Evolutionary conservation across 2,888 invertebrate species (phyloP).

Genomic region (Chrysodeixis includens): DNA sequence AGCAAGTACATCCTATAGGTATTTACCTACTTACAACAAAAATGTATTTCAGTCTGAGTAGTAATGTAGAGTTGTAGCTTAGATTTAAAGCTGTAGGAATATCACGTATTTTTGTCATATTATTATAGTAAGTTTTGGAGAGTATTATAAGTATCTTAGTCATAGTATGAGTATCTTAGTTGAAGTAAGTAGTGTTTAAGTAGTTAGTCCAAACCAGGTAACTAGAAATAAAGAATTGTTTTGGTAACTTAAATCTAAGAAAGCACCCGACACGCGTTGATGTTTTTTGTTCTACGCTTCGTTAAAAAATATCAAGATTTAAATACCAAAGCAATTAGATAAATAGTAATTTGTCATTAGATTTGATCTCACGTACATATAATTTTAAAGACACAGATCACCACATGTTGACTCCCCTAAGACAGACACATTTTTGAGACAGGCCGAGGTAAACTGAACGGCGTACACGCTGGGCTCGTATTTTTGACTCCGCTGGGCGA

Average conservation of each 20-base stretch:
- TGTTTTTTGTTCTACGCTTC: too few relatives aligned
- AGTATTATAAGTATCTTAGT: constrained; percentile 9
- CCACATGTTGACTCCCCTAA: constrained; percentile 49
- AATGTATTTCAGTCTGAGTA: constrained; percentile 18
- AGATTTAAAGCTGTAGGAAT: too few relatives aligned
- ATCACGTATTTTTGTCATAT: too few relatives aligned
- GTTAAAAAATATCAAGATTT: neutral
- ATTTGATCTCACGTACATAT: constrained; percentile 17
- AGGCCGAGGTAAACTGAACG: constrained; percentile 85
- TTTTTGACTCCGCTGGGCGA: constrained; percentile 83
- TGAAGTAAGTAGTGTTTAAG: constrained; percentile 16
- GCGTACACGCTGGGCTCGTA: constrained; percentile 84
- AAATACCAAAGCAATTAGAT: neutral
- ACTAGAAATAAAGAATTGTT: neutral
- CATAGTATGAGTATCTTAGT: constrained; percentile 5
- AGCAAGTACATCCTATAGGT: constrained; percentile 36
- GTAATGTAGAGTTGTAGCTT: constrained; percentile 20
- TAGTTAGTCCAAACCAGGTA: constrained; percentile 10
- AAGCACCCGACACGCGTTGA: too few relatives aligned
- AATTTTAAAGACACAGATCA: constrained; percentile 12
- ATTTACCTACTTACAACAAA: constrained; percentile 47
- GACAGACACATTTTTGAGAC: constrained; percentile 78
- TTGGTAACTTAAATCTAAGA: constrained; percentile 19
- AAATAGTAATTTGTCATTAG: neutral
- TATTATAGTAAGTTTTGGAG: constrained; percentile 10